Percentiles rank a stretch among this genome's conserved stretches.
Conservation (phyloP, 2,888 invertebrate species). For the Nomada goodeniana region DNA sequence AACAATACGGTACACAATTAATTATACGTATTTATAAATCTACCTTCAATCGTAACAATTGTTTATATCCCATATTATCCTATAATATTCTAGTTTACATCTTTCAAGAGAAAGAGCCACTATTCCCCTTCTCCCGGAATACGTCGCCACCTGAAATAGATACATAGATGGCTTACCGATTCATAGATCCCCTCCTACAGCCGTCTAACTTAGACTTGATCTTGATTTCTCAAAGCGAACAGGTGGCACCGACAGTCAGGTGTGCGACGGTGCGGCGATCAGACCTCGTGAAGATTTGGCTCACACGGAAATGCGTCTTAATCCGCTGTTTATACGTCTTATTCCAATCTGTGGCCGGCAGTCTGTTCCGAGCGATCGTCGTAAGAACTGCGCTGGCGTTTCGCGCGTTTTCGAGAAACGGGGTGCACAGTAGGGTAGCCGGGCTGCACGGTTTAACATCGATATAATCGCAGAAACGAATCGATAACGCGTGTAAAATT, state of each 20-base stretch:
- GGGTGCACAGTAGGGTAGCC: background rate
- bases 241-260: constrained; percentile 38
- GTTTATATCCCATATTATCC: too few relatives aligned
- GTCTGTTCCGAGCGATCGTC: constrained; percentile 26
- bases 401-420: background rate
- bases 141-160: constrained; percentile 7
- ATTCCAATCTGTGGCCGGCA: constrained; percentile 9
- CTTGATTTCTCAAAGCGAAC: constrained; percentile 49
- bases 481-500: background rate
- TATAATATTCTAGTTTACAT: too few relatives aligned
- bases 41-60: too few relatives aligned
- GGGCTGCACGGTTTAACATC: background rate
- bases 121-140: constrained; percentile 6
- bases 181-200: constrained; percentile 36
- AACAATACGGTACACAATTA: too few relatives aligned
- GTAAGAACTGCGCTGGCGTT: background rate
- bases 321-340: constrained; percentile 10
- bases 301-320: constrained; percentile 27
- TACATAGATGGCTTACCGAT: constrained; percentile 19
- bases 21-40: too few relatives aligned
- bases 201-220: constrained; percentile 43
- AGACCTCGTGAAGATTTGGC: constrained; percentile 18
- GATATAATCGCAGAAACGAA: background rate
- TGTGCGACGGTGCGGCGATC: constrained; percentile 32
- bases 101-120: constrained; percentile 16